Base-by-base conservation (phyloP, 2,888 invertebrate genomes). In the Ctena decussata region DNA sequence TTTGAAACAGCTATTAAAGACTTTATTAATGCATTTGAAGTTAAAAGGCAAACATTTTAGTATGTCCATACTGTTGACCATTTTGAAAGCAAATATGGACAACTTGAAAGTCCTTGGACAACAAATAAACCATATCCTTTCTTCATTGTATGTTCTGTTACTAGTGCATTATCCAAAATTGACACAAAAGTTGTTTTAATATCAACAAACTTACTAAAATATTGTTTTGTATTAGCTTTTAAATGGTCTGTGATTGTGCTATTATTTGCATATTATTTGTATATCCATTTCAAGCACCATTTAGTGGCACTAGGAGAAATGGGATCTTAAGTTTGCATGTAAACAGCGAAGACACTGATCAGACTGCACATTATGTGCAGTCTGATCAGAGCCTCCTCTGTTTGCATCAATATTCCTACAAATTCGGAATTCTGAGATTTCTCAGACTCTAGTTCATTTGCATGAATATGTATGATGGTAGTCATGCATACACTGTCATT, bases 91-190 rank as follows among this genome's bases (percentile, higher is more conserved):
- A 57, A 57, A 57, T 57, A 57, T 57, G 24, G 27, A 5, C 24
- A 18, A 30, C 27, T 57, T 57, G n/a, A 11, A 57, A 30, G 57
- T 57, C 30, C 30, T 57, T 24, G 24, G 57, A 57, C 24, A 27
- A 57, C 57, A 57, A 57, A 57, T 57, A 57, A 57, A 57, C 57
- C 57, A 57, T 57, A 57, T 57, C 57, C 57, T 57, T 30, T 27
- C 57, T 8, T 57, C 2, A 57, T 57, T 57, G 57, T 57, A 21
- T 46, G n/a, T 1, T 15, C 30, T 57, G 12, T 57, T 57, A 57
- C 30, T 3, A 27, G 30, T 24, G 27, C 57, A 57, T 57, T 57
- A 57, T 57, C 57, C 12, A 57, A 57, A 57, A 3, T 57, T 24
- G 27, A 3, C 3, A 24, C 24, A 57, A 57, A 57, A 27, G 3